Evolutionary conservation across 2,797 vertebrate genomes (phyloP).

Genomic region (Arremon brunneinucha): DNA sequence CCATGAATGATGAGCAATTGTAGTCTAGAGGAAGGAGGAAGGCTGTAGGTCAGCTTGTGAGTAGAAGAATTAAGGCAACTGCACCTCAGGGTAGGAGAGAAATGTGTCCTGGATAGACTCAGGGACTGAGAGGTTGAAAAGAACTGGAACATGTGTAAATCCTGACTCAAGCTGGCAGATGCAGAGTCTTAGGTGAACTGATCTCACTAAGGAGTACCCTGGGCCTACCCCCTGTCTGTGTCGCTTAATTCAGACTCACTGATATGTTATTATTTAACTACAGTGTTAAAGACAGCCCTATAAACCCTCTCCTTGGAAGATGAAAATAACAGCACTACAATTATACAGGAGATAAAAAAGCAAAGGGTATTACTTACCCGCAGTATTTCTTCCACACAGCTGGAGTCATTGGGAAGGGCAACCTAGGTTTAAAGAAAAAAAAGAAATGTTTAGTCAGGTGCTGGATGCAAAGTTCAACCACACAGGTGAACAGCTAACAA

Average conservation of each 20-base stretch:
- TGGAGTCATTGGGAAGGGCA: constrained; percentile 91
- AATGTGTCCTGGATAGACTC: background rate
- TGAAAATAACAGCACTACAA: constrained; percentile 2
- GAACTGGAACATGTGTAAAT: background rate
- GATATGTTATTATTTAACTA: background rate
- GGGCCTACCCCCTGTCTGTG: background rate
- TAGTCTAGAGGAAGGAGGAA: background rate
- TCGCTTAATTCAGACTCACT: background rate
- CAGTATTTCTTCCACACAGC: constrained; percentile 96
- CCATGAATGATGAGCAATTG: background rate
- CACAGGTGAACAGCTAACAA: background rate
- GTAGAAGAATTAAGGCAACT: background rate
- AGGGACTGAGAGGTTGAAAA: background rate
- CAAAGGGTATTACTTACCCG: constrained; percentile 82
- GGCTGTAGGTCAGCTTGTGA: background rate
- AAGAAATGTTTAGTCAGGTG: constrained; percentile 22
- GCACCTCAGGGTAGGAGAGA: background rate
- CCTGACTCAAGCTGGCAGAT: background rate
- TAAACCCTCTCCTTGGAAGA: background rate
- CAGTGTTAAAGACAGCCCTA: background rate
- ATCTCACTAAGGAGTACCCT: background rate
- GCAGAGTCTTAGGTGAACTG: background rate
- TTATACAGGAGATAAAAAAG: constrained; percentile 57
- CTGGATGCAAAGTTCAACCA: constrained; percentile 19
- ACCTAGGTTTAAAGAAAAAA: constrained; percentile 78